Conservation (phyloP, 1,140 invertebrate species). For the Parapsyche elsis region DNA sequence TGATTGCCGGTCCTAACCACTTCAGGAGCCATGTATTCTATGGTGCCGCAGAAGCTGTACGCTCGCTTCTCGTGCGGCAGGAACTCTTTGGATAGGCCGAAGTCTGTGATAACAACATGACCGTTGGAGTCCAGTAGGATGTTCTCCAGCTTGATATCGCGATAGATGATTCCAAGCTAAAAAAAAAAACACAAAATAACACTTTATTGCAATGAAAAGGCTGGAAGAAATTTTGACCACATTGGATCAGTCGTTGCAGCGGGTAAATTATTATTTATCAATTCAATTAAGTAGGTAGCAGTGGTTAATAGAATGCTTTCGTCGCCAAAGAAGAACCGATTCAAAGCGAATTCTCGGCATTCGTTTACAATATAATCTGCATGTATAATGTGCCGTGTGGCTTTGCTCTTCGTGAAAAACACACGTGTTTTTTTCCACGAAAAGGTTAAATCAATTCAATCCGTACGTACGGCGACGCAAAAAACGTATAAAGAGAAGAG, state of each 20-base stretch:
- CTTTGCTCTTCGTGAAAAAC: background rate
- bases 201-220: too few relatives aligned
- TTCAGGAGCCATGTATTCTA: constrained; percentile 97
- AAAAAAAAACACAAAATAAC: too few relatives aligned
- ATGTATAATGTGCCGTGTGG: background rate
- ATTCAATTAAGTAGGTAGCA: too few relatives aligned
- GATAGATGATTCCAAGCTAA: constrained; percentile 93
- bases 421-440: background rate
- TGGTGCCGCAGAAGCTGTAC: constrained; percentile 97
- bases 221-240: too few relatives aligned
- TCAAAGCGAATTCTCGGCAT: too few relatives aligned
- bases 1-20: constrained; percentile 83
- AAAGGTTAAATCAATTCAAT: background rate
- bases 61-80: constrained; percentile 81
- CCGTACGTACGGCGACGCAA: too few relatives aligned
- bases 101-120: constrained; percentile 92
- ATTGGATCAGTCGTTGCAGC: too few relatives aligned
- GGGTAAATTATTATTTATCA: too few relatives aligned
- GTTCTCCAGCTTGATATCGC: constrained; percentile 96
- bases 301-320: too few relatives aligned
- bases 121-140: constrained; percentile 88
- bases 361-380: background rate
- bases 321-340: too few relatives aligned
- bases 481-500: too few relatives aligned
- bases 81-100: constrained; percentile 91